Evolutionary conservation across 1,140 invertebrate genomes (phyloP), one percentile per base, ranked within the genome.

Genomic region (Ceratina japonica): DNA sequence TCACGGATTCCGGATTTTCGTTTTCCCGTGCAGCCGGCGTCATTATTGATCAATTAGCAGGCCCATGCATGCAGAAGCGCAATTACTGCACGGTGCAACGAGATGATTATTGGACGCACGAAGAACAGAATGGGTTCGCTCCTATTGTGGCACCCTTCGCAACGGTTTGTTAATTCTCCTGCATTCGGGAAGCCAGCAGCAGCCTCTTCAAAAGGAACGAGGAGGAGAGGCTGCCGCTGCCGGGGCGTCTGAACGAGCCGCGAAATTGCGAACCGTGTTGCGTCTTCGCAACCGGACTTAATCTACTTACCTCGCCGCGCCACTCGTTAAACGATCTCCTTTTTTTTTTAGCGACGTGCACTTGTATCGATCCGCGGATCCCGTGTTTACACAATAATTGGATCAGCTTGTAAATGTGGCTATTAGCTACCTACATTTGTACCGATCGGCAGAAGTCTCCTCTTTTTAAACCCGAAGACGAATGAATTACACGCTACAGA

Each of bases 371-470:
- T 72, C 77, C 72, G 81, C 77, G 72, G 77, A 84, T 84, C 83
- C 68, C 76, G 81, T 83, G 83, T 84, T 84, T 83, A 83, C 76
- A 68, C 82, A 83, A 83, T 85, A 85, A 86, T 87, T 84, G 84
- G 82, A 86, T 78, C 76, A 82, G 84, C 73, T 56, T 77, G 79
- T 87, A 87, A 87, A 87, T 83, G 81, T 81, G 83, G 74, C 69
- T 76, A 85, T 85, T 85, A 83, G 68, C 78, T 85, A 84, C 77
- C 83, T 80, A 80, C 49, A 78, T 56, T 56, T 16, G 54, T 54
- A 56, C 44, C 51, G 83, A 81, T 84, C 77, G 83, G 75, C 75
- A 75, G 58, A 31, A 31, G 27, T 31, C 27, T 31, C 27, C 4
- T 31, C 2, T 31, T 31, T 31, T 31, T 31, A 31, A 31, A 31